These are phyloP conservation scores for Eupeodes luniger DNA, from an alignment of 2,888 invertebrate genomes.

Conservation along the genomic window DNA sequence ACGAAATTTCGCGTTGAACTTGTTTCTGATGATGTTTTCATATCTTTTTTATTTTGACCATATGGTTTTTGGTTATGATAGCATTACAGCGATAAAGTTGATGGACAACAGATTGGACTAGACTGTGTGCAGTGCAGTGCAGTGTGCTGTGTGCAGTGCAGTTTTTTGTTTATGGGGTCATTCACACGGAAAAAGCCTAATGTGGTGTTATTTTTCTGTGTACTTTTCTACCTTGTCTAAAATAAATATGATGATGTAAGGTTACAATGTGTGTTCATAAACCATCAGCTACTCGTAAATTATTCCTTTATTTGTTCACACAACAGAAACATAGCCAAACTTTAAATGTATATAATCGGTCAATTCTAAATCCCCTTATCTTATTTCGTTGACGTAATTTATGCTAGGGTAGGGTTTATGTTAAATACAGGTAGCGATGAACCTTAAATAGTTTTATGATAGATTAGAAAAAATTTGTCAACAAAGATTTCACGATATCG, in stretches of 20 bases:
- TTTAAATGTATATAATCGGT: background rate
- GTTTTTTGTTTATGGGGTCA: background rate
- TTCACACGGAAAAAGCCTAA: background rate
- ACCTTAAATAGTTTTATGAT: slow-evolving; percentile 1
- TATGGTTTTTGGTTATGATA: background rate
- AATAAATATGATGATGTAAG: background rate
- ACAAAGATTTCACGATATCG: background rate
- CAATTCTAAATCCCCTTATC: background rate
- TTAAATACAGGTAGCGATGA: slow-evolving; percentile 3
- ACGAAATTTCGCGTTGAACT: slow-evolving; percentile 33
- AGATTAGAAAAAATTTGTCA: slow-evolving; percentile 12
- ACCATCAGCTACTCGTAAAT: background rate
- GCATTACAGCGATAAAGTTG: background rate
- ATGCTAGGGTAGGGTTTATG: background rate
- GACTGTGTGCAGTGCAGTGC: background rate
- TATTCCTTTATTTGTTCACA: background rate
- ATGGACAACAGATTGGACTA: background rate
- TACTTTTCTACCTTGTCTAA: background rate
- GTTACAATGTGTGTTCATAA: background rate
- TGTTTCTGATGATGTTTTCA: background rate
- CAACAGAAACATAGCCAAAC: background rate
- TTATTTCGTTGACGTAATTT: background rate
- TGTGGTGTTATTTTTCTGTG: background rate
- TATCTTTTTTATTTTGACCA: background rate
- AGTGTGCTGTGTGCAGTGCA: background rate